phyloP scores from a whole-genome alignment of 2,888 invertebrate genomes.

The Steinernema hermaphroditum region DNA sequence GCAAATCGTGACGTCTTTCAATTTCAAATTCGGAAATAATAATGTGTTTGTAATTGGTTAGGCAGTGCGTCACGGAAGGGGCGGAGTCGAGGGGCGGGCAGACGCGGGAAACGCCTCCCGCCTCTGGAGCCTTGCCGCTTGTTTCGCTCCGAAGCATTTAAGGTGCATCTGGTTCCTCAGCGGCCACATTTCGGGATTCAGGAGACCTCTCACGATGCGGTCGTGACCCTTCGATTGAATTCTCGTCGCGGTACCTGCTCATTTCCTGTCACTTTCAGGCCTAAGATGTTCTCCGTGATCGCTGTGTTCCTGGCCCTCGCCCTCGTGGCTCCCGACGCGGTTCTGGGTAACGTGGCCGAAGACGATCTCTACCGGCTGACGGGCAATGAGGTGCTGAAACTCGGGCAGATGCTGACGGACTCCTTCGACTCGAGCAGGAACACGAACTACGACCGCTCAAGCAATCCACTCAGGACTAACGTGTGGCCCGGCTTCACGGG shows the following conservation, averaged over 20 bases:
- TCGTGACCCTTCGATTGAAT: background rate
- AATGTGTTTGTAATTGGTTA: constrained; percentile 4
- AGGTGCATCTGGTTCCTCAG: background rate
- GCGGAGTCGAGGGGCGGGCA: constrained; percentile 12
- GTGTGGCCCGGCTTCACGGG: constrained; percentile 10
- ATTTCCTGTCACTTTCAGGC: background rate
- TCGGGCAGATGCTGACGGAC: background rate
- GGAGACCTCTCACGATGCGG: background rate
- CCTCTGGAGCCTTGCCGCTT: background rate
- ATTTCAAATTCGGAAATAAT: constrained; percentile 20
- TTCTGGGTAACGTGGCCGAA: background rate
- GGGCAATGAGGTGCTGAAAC: background rate
- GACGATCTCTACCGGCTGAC: background rate
- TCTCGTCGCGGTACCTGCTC: background rate
- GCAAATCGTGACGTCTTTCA: too few relatives aligned
- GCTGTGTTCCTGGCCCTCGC: background rate
- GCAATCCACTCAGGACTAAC: constrained; percentile 18
- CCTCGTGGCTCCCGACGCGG: background rate
- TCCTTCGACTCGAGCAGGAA: constrained; percentile 19
- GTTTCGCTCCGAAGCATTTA: background rate
- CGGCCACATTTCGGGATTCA: background rate
- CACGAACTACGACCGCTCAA: background rate
- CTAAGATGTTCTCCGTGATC: constrained; percentile 8
- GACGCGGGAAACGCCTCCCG: background rate
- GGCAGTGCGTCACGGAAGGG: constrained; percentile 9